Evolutionary conservation across 2,888 invertebrate species (phyloP).

Genomic region (Syrista parreyssii): DNA sequence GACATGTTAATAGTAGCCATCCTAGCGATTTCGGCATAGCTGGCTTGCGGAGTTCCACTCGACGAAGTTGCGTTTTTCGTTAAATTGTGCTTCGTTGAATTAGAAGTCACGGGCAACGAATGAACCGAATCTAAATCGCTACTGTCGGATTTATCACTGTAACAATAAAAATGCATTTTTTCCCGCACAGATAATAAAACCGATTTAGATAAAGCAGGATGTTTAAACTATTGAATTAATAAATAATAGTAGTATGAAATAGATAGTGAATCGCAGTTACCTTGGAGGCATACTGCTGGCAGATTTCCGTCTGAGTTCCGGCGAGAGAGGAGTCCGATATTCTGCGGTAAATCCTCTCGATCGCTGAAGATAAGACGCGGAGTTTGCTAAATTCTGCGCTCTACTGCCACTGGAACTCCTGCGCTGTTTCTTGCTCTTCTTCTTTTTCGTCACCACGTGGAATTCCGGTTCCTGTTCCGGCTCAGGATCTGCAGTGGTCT

Average conservation of each 20-base stretch:
- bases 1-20: constrained; percentile 64
- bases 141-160: constrained; percentile 82
- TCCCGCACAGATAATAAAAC: not conserved
- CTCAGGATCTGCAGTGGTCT: constrained; percentile 45
- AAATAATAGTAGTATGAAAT: not conserved
- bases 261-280: constrained; percentile 33
- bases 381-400: constrained; percentile 58
- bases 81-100: constrained; percentile 62
- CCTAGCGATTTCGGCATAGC: constrained; percentile 87
- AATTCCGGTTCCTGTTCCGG: constrained; percentile 73
- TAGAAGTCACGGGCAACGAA: constrained; percentile 77
- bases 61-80: constrained; percentile 58
- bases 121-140: constrained; percentile 88
- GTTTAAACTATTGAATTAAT: not conserved
- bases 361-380: constrained; percentile 58
- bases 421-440: constrained; percentile 77
- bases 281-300: constrained; percentile 81
- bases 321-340: constrained; percentile 58
- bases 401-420: constrained; percentile 62
- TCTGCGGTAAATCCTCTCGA: constrained; percentile 57
- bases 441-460: constrained; percentile 83
- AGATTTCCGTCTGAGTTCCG: constrained; percentile 72
- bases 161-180: constrained; percentile 12
- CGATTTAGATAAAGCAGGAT: not conserved
- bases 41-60: constrained; percentile 70